Conservation (phyloP, 1,140 invertebrate species). For the Lepidotrigona ventralis region DNA sequence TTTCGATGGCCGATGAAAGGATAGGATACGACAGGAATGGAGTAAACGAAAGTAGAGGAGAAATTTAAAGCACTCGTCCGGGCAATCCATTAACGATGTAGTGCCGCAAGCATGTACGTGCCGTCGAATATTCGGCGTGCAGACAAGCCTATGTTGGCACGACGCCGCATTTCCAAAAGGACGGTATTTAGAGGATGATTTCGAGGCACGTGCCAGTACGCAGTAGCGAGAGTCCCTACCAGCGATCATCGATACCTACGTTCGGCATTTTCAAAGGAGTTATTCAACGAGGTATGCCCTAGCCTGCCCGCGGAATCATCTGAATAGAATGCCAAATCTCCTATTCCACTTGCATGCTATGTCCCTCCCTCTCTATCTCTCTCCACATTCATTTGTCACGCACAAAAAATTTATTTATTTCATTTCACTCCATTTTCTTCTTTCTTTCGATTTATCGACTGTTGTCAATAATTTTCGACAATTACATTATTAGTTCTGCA, state of each 20-base stretch:
- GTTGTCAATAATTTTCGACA: too few species aligned
- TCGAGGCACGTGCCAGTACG: slow-evolving; percentile 61
- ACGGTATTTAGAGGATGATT: slow-evolving; percentile 67
- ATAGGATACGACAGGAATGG: neutral
- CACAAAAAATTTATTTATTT: too few species aligned
- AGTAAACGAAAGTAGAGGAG: neutral
- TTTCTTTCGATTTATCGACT: too few species aligned
- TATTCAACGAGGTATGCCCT: slow-evolving; percentile 64
- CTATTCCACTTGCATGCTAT: slow-evolving; percentile 6
- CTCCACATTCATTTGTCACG: too few species aligned
- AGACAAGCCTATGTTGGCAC: slow-evolving; percentile 18
- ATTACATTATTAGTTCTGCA: too few species aligned
- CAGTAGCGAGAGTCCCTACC: slow-evolving; percentile 10
- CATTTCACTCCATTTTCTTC: too few species aligned
- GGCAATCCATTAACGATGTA: slow-evolving; percentile 44
- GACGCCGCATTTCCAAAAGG: slow-evolving; percentile 49
- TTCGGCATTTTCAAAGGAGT: slow-evolving; percentile 66
- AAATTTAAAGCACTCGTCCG: slow-evolving; percentile 23
- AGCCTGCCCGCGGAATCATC: slow-evolving; percentile 54
- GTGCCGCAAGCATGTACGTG: slow-evolving; percentile 1
- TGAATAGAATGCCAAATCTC: slow-evolving; percentile 61
- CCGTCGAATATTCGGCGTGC: slow-evolving; percentile 37
- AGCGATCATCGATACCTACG: slow-evolving; percentile 58
- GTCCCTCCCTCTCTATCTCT: neutral
- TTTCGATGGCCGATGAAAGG: neutral